Evolutionary conservation across 1,140 invertebrate genomes (phyloP).

Genomic region (Gerris buenoi): DNA sequence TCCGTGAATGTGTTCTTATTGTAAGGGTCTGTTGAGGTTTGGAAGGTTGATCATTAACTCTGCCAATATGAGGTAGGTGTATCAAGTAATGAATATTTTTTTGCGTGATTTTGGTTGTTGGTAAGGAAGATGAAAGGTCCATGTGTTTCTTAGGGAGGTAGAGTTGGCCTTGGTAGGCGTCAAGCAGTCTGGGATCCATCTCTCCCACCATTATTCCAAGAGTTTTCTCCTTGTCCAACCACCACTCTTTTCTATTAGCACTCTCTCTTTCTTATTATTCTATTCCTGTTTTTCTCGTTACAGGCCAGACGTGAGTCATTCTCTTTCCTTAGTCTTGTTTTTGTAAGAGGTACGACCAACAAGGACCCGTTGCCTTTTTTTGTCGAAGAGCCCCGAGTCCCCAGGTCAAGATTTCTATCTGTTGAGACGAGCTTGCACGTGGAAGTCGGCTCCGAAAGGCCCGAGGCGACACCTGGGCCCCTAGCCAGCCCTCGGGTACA

Average conservation of each 20-base stretch:
- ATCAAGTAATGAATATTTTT: no score
- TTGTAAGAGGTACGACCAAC: not conserved
- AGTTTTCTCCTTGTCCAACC: not conserved
- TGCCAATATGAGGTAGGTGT: no score
- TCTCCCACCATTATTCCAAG: not conserved
- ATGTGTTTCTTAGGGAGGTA: not conserved
- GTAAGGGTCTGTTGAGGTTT: no score
- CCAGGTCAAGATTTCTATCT: not conserved
- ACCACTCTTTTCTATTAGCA: not conserved
- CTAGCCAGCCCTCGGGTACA: not conserved
- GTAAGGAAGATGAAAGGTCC: not conserved
- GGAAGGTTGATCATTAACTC: no score
- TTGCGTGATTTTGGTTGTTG: not conserved
- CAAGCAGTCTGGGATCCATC: not conserved
- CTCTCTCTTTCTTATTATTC: not conserved
- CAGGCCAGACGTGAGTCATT: no score
- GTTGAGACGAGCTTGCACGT: not conserved
- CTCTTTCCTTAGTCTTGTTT: not conserved
- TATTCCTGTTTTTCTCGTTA: not conserved
- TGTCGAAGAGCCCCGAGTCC: not conserved
- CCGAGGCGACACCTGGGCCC: not conserved
- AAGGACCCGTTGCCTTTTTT: not conserved
- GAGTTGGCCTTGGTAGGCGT: not conserved
- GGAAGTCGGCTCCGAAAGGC: not conserved
- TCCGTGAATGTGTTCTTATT: no score